A percentile compares a stretch with the other conserved stretches of the same genome.
phyloP scores from a whole-genome alignment of 1,140 invertebrate genomes.

The Pseudomyrmex dendroicus region DNA sequence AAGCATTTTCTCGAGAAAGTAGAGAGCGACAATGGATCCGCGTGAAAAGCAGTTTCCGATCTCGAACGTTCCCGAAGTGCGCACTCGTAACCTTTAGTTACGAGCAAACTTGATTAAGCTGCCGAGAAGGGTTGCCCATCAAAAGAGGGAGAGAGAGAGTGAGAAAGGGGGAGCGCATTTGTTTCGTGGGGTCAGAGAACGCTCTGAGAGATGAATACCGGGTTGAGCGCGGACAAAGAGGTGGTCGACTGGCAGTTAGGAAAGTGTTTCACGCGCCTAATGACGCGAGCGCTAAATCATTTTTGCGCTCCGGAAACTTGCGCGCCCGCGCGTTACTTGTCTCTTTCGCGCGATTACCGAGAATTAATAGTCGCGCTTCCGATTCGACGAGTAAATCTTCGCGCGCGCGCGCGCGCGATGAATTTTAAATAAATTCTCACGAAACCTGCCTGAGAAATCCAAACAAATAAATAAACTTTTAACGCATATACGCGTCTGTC shows the following conservation, averaged over 20 bases:
- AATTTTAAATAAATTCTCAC: background rate
- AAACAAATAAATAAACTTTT: background rate
- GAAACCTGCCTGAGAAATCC: background rate
- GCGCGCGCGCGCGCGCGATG: background rate
- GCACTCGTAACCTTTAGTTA: constrained; percentile 49
- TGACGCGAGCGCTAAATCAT: constrained; percentile 44
- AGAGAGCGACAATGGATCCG: constrained; percentile 19
- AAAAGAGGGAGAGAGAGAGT: background rate
- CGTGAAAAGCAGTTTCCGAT: constrained; percentile 38
- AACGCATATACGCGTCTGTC: background rate
- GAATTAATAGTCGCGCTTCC: constrained; percentile 36
- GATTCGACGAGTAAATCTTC: constrained; percentile 24
- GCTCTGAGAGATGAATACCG: background rate
- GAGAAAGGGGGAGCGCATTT: background rate
- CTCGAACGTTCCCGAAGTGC: constrained; percentile 24
- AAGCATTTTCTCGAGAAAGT: constrained; percentile 13
- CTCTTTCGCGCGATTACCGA: constrained; percentile 20
- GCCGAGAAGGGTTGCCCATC: constrained; percentile 30
- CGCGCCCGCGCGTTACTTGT: constrained; percentile 3
- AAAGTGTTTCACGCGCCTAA: constrained; percentile 26
- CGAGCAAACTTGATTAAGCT: constrained; percentile 59
- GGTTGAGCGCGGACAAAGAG: background rate
- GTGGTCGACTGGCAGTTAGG: constrained; percentile 37
- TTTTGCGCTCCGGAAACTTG: constrained; percentile 19
- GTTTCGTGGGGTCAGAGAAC: constrained; percentile 35